Evolutionary conservation across 2,113 vertebrate species (phyloP).

Genomic region (Cebus imitator): DNA sequence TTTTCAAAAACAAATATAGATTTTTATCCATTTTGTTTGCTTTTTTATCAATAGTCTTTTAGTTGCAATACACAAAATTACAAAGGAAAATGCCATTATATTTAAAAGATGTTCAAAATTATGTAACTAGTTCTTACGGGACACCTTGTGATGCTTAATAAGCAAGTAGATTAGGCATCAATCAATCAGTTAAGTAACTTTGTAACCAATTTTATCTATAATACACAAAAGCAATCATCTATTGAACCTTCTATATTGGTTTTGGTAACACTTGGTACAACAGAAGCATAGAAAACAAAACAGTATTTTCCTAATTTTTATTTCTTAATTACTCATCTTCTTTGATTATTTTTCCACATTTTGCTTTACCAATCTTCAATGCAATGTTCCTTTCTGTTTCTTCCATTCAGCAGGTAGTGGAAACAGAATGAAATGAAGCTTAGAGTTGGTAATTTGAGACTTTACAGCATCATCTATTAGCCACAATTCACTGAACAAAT

Average conservation of each 20-base stretch:
- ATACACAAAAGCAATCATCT: not conserved
- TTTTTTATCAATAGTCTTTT: not conserved
- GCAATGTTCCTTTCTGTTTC: conserved; percentile 20
- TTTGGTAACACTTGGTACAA: not conserved
- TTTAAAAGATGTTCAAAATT: conserved; percentile 14
- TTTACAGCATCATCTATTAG: conserved; percentile 63
- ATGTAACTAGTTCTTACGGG: not conserved
- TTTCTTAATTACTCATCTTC: not conserved
- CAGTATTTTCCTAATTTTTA: not conserved
- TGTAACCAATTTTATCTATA: not conserved
- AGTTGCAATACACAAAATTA: not conserved
- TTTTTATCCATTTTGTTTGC: not conserved
- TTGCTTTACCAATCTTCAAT: not conserved
- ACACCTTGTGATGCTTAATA: not conserved
- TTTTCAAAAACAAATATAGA: not conserved
- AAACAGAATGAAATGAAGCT: conserved; percentile 62
- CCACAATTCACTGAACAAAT: conserved; percentile 64
- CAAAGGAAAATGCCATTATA: not conserved
- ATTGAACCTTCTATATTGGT: not conserved
- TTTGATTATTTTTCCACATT: not conserved
- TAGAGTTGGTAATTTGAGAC: conserved; percentile 55
- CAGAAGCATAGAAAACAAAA: not conserved
- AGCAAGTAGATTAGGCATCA: not conserved
- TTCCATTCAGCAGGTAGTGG: conserved; percentile 46
- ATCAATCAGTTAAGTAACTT: not conserved